Percentiles rank a stretch among this genome's conserved stretches.
These are phyloP conservation scores for Volucella inanis DNA, from an alignment of 2,888 invertebrate genomes.

Conservation along the genomic window DNA sequence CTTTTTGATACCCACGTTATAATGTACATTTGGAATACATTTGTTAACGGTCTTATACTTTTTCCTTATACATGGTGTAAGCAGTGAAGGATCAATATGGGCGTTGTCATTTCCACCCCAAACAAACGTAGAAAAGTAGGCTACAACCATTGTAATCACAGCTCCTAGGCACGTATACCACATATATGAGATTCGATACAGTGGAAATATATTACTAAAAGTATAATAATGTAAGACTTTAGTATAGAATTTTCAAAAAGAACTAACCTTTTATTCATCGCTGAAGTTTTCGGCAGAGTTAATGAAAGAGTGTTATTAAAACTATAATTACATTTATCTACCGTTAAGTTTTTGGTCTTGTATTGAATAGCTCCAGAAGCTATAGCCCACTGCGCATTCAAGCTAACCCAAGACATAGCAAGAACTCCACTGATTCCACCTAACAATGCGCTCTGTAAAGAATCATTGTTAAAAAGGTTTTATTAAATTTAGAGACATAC, in stretches of 20 bases:
- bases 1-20: not conserved
- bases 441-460: constrained; percentile 84
- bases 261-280: constrained; percentile 77
- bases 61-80: constrained; percentile 85
- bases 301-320: constrained; percentile 81
- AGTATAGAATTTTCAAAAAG: not conserved
- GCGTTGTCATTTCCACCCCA: constrained; percentile 84
- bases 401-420: constrained; percentile 86
- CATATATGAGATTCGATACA: constrained; percentile 90
- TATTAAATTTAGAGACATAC: constrained; percentile 80
- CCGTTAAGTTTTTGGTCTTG: constrained; percentile 86
- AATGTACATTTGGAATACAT: constrained; percentile 75
- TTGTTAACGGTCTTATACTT: constrained; percentile 72
- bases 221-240: constrained; percentile 17
- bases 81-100: constrained; percentile 85
- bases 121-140: constrained; percentile 78
- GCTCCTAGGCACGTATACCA: constrained; percentile 89
- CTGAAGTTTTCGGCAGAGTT: constrained; percentile 76
- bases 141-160: constrained; percentile 84
- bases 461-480: not conserved
- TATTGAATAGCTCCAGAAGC: constrained; percentile 86
- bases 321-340: constrained; percentile 86
- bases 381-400: constrained; percentile 86
- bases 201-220: constrained; percentile 80
- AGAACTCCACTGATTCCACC: constrained; percentile 85